Evolutionary conservation across 2,797 vertebrate genomes (phyloP).

Genomic region (Bovichtus variegatus): DNA sequence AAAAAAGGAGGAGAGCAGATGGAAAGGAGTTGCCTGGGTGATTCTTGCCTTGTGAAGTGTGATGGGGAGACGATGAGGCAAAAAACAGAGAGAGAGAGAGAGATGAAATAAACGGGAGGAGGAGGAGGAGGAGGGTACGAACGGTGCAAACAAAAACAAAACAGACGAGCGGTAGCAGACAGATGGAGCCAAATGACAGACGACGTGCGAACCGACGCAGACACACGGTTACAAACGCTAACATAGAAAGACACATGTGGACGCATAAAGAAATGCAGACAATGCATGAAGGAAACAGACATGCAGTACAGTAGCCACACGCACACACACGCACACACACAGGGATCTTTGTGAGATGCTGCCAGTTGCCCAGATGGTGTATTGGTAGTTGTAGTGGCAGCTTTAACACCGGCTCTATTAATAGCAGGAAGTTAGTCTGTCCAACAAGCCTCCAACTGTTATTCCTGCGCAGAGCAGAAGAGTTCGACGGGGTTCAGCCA

Average conservation of each 20-base stretch:
- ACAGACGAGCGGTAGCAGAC: slow-evolving; percentile 50
- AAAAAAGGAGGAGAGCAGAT: slow-evolving; percentile 62
- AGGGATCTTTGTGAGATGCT: slow-evolving; percentile 23
- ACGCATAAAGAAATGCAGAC: background rate
- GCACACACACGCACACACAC: slow-evolving; percentile 18
- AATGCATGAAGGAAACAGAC: background rate
- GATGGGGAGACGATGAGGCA: slow-evolving; percentile 62
- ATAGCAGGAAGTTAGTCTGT: slow-evolving; percentile 49
- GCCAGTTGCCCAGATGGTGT: slow-evolving; percentile 70
- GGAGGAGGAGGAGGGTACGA: background rate
- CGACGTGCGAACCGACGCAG: slow-evolving; percentile 16
- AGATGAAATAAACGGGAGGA: slow-evolving; percentile 37
- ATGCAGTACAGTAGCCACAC: slow-evolving; percentile 7
- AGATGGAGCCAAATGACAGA: slow-evolving; percentile 59
- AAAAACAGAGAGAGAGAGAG: slow-evolving; percentile 15
- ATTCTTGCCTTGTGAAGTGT: slow-evolving; percentile 72
- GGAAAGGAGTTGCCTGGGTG: slow-evolving; percentile 75
- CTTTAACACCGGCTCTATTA: slow-evolving; percentile 55
- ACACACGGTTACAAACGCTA: slow-evolving; percentile 12
- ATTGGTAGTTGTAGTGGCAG: slow-evolving; percentile 45
- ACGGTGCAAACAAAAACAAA: slow-evolving; percentile 59
- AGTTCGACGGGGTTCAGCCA: slow-evolving; percentile 16
- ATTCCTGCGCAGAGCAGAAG: slow-evolving; percentile 11
- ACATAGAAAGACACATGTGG: slow-evolving; percentile 1
- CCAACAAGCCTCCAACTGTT: slow-evolving; percentile 30